A percentile compares a stretch with the other conserved stretches of the same genome.
phyloP scores from a whole-genome alignment of 2,113 vertebrate genomes.

The Probosciger aterrimus region DNA sequence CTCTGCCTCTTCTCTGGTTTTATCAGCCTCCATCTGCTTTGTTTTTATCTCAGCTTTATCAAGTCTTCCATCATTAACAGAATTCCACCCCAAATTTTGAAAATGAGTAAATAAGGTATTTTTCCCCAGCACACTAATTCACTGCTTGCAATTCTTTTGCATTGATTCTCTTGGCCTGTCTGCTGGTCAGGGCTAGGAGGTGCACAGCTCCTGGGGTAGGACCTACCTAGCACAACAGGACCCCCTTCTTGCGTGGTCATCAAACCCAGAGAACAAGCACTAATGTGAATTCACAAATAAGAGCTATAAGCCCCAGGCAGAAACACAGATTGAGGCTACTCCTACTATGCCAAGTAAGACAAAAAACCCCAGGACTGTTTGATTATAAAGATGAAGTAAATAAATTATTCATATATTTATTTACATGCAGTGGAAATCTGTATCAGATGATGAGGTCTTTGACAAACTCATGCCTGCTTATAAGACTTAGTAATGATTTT shows the following conservation, averaged over 20 bases:
- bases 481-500: neutral
- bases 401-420: constrained; percentile 3
- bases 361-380: neutral
- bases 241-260: neutral
- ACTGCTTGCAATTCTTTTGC: neutral
- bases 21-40: neutral
- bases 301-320: neutral
- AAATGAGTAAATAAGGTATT: neutral
- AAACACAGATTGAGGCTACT: neutral
- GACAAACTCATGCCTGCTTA: neutral
- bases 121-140: neutral
- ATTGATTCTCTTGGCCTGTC: neutral
- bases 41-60: neutral
- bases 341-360: neutral
- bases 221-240: neutral
- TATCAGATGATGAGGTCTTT: neutral
- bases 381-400: neutral
- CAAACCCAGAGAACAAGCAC: neutral
- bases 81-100: neutral
- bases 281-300: neutral
- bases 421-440: neutral
- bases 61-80: neutral
- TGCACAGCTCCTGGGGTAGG: neutral
- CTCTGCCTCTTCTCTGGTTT: neutral
- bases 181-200: neutral